phyloP scores from a whole-genome alignment of 2,888 invertebrate genomes.

The Clanis bilineata region DNA sequence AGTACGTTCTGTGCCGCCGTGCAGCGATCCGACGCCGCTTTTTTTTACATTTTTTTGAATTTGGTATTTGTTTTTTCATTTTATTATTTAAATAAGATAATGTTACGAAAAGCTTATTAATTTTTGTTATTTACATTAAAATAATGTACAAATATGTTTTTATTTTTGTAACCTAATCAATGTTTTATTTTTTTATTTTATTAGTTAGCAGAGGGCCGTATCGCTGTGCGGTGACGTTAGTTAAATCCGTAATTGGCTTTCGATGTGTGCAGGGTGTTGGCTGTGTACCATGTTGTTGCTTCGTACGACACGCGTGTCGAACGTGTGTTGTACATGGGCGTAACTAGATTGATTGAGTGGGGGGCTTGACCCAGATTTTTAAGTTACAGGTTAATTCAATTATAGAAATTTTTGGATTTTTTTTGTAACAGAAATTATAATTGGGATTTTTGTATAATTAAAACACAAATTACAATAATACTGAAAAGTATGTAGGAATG shows the following conservation, averaged over 20 bases:
- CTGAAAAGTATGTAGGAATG: too few relatives aligned
- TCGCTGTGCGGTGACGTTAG: conserved; percentile 73
- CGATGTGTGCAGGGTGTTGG: conserved; percentile 81
- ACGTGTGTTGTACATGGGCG: conserved; percentile 19
- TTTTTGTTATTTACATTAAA: too few relatives aligned
- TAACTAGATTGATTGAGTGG: conserved; percentile 30
- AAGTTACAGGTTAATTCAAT: too few relatives aligned
- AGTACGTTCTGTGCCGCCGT: conserved; percentile 74
- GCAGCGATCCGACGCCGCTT: conserved; percentile 57
- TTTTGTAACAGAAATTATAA: too few relatives aligned
- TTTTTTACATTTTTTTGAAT: conserved; percentile 32
- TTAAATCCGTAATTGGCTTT: conserved; percentile 62
- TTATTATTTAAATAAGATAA: conserved; percentile 8
- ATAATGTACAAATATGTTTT: too few relatives aligned
- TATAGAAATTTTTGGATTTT: too few relatives aligned
- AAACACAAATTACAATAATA: too few relatives aligned
- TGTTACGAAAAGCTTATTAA: too few relatives aligned
- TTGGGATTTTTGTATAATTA: too few relatives aligned
- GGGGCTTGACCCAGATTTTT: neutral
- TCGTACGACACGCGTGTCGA: conserved; percentile 26
- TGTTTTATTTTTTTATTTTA: neutral
- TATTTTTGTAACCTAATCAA: neutral
- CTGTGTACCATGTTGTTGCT: conserved; percentile 58
- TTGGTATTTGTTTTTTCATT: conserved; percentile 17
- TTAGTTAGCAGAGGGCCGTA: neutral